Conservation (phyloP, 2,888 invertebrate genomes). For the Andrena flavipes region DNA sequence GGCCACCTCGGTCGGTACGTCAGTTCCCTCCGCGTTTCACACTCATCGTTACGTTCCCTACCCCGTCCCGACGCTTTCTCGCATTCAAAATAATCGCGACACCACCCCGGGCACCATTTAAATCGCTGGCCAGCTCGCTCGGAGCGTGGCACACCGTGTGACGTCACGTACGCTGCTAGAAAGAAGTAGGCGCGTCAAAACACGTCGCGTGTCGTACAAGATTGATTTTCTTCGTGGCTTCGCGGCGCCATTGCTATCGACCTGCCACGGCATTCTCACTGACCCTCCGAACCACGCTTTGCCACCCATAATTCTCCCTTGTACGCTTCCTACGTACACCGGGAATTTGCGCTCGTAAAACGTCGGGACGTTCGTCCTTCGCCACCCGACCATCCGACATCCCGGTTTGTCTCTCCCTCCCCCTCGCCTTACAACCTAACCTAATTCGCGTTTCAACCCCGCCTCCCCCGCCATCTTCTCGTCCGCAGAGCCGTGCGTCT, state of each 20-base stretch:
- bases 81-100: background rate
- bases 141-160: no score
- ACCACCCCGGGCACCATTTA: background rate
- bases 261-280: slow-evolving; percentile 73
- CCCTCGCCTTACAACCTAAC: slow-evolving; percentile 44
- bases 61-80: background rate
- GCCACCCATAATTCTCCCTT: slow-evolving; percentile 47
- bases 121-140: background rate
- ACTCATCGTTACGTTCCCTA: slow-evolving; percentile 7
- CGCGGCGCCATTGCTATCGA: slow-evolving; percentile 83
- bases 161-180: background rate
- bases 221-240: slow-evolving; percentile 82
- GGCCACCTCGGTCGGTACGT: slow-evolving; percentile 70
- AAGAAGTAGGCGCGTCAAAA: slow-evolving; percentile 74
- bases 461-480: slow-evolving; percentile 67
- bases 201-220: slow-evolving; percentile 77
- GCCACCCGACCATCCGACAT: background rate
- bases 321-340: background rate
- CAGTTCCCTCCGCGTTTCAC: slow-evolving; percentile 49
- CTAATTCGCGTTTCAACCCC: slow-evolving; percentile 63
- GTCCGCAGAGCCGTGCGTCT: slow-evolving; percentile 57
- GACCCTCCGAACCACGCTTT: slow-evolving; percentile 72
- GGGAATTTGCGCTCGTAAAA: slow-evolving; percentile 12
- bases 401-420: background rate
- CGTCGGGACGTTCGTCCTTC: background rate